Evolutionary conservation across 1,140 invertebrate genomes (phyloP).

Genomic region (Solenopsis fugax): DNA sequence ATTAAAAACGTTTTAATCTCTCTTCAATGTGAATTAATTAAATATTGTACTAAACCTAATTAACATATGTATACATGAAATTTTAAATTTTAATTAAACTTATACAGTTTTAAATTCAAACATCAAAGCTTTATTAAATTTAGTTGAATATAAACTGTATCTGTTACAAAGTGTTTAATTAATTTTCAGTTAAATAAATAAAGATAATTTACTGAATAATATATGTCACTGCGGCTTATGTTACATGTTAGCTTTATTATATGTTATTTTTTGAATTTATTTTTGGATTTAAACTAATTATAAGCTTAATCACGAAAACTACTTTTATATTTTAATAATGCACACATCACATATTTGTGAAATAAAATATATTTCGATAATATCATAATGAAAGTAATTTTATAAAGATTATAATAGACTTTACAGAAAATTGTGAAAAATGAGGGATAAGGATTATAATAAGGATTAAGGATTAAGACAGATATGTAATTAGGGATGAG

Average conservation of each 20-base stretch:
- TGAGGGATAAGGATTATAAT: conserved; percentile 12
- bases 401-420: background rate
- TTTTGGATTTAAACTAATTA: background rate
- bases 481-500: conserved; percentile 31
- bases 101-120: conserved; percentile 15
- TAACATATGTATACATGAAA: background rate
- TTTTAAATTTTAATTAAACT: background rate
- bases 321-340: conserved; percentile 11
- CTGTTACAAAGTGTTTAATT: background rate
- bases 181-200: background rate
- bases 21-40: background rate
- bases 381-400: background rate
- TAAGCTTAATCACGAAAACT: background rate
- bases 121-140: background rate
- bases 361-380: background rate
- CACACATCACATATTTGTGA: background rate
- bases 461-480: conserved; percentile 32
- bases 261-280: background rate
- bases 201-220: background rate
- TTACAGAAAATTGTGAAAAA: background rate
- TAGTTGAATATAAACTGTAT: background rate
- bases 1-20: background rate
- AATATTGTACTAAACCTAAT: background rate
- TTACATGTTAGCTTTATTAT: background rate
- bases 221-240: background rate